phyloP scores from a whole-genome alignment of 2,113 vertebrate genomes.

The Thamnaconus septentrionalis region DNA sequence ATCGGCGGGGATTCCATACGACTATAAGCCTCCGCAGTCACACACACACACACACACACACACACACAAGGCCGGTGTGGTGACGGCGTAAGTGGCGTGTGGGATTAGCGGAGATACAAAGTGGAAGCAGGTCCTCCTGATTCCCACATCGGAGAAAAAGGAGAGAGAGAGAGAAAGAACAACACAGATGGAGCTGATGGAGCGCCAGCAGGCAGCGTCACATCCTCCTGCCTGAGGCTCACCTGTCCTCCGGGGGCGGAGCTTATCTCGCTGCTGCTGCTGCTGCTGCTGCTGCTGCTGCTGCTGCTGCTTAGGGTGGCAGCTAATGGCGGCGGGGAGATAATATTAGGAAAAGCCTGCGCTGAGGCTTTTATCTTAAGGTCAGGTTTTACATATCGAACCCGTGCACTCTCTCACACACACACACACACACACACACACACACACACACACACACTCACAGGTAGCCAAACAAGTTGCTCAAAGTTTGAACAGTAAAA shows the following conservation, averaged over 20 bases:
- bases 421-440: conserved; percentile 5
- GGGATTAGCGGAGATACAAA: conserved; percentile 39
- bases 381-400: conserved; percentile 68
- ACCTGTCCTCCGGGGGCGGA: conserved; percentile 55
- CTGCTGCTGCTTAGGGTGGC: neutral
- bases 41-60: neutral
- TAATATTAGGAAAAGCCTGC: conserved; percentile 53
- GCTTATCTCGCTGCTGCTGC: conserved; percentile 45
- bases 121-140: conserved; percentile 20
- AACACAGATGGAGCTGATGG: conserved; percentile 23
- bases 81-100: conserved; percentile 41
- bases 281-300: neutral
- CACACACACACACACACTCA: too few relatives aligned
- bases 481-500: too few relatives aligned
- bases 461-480: too few relatives aligned
- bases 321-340: neutral
- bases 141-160: conserved; percentile 31
- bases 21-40: conserved; percentile 42
- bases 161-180: conserved; percentile 1
- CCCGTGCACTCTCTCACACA: conserved; percentile 28
- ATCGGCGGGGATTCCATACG: conserved; percentile 54
- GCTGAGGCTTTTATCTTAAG: conserved; percentile 64
- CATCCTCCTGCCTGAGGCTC: conserved; percentile 32
- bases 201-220: conserved; percentile 42
- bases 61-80: conserved; percentile 5